phyloP scores from a whole-genome alignment of 2,797 vertebrate genomes.

The Danio kyathit region DNA sequence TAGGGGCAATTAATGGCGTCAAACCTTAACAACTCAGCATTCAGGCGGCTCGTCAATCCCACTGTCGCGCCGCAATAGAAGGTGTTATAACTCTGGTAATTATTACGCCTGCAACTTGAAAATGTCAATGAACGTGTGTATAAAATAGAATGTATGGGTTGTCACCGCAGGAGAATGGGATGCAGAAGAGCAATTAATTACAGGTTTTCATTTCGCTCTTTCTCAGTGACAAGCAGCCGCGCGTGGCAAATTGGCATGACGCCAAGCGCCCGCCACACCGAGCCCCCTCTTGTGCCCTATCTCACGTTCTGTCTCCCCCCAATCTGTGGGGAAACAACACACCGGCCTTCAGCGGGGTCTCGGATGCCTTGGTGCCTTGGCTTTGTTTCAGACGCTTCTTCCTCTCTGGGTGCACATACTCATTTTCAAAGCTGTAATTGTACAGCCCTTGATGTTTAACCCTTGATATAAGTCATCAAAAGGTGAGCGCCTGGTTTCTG shows the following conservation, averaged over 20 bases:
- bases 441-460: slow-evolving; percentile 38
- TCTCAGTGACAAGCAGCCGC: slow-evolving; percentile 76
- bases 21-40: slow-evolving; percentile 90
- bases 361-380: background rate
- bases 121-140: slow-evolving; percentile 89
- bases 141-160: slow-evolving; percentile 86
- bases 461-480: slow-evolving; percentile 42
- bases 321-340: background rate
- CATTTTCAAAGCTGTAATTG: slow-evolving; percentile 32
- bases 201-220: slow-evolving; percentile 87
- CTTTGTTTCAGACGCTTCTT: slow-evolving; percentile 45
- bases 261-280: slow-evolving; percentile 66
- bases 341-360: background rate
- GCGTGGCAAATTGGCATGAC: slow-evolving; percentile 76
- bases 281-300: slow-evolving; percentile 39
- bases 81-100: slow-evolving; percentile 95
- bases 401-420: slow-evolving; percentile 2
- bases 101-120: slow-evolving; percentile 90
- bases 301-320: slow-evolving; percentile 36
- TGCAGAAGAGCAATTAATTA: slow-evolving; percentile 91
- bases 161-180: slow-evolving; percentile 81
- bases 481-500: slow-evolving; percentile 43
- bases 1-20: slow-evolving; percentile 98
- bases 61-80: slow-evolving; percentile 85
- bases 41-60: slow-evolving; percentile 85